These are phyloP conservation scores for Caenorhabditis doughertyi DNA, from an alignment of 2,888 invertebrate genomes.

Conservation along the genomic window DNA sequence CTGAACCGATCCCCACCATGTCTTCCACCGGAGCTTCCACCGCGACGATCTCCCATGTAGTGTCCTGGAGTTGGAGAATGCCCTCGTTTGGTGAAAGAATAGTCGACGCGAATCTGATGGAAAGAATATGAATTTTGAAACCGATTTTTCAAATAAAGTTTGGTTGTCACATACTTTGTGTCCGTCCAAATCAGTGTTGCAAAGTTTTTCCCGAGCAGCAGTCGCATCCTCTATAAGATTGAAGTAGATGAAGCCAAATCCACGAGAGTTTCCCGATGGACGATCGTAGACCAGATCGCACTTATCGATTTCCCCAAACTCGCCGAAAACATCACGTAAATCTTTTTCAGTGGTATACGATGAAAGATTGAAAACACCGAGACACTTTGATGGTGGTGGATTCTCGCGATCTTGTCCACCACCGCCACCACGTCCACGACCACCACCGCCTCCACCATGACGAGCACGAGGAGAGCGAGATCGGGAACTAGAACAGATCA, in stretches of 20 bases:
- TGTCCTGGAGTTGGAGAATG: constrained; percentile 81
- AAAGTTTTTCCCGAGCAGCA: constrained; percentile 73
- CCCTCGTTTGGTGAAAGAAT: constrained; percentile 78
- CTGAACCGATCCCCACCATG: constrained; percentile 19
- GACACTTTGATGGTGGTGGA: constrained; percentile 91
- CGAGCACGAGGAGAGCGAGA: constrained; percentile 59
- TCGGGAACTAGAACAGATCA: constrained; percentile 52
- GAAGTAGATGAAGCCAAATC: constrained; percentile 81
- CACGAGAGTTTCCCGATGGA: constrained; percentile 85
- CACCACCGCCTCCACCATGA: constrained; percentile 41
- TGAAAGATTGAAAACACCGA: constrained; percentile 96
- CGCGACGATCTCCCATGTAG: constrained; percentile 77
- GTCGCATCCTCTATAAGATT: constrained; percentile 74
- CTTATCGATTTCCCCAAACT: constrained; percentile 92
- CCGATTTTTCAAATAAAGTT: background rate
- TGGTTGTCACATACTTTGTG: constrained; percentile 56
- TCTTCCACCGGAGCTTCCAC: constrained; percentile 35
- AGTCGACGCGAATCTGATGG: constrained; percentile 80
- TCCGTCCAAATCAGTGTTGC: constrained; percentile 70
- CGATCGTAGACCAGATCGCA: constrained; percentile 94
- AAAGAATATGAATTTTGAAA: too few relatives aligned
- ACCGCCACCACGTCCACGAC: constrained; percentile 45
- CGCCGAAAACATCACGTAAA: constrained; percentile 93
- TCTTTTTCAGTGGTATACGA: constrained; percentile 94
- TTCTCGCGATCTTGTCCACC: constrained; percentile 85